These are phyloP conservation scores for Podiceps cristatus DNA, from an alignment of 2,113 vertebrate species.

Conservation along the genomic window DNA sequence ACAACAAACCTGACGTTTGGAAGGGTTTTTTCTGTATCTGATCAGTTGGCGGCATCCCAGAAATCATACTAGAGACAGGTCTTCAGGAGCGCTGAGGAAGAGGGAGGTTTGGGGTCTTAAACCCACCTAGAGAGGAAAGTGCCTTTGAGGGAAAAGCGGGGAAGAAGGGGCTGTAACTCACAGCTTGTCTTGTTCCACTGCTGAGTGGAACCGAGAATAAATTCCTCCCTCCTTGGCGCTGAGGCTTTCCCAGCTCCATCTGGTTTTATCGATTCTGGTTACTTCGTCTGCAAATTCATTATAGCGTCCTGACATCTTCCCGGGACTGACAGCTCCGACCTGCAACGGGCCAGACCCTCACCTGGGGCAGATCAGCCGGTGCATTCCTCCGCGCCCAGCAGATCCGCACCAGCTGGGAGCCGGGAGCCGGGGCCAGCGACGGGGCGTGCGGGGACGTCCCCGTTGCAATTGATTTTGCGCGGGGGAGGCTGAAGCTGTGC, in stretches of 20 bases:
- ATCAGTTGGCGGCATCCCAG: background rate
- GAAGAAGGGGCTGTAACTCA: background rate
- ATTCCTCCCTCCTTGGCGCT: background rate
- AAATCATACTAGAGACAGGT: background rate
- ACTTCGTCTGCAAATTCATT: background rate
- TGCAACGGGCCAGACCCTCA: background rate
- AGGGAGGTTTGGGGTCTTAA: background rate
- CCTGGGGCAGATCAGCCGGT: background rate
- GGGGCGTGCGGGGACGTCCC: accelerated
- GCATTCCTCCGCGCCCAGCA: background rate
- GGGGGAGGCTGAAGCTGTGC: background rate
- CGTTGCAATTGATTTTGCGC: background rate
- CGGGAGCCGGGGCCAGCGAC: accelerated
- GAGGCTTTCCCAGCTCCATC: background rate
- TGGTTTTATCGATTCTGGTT: background rate
- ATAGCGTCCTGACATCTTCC: background rate
- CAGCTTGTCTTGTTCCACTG: background rate
- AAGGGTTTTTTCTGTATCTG: background rate
- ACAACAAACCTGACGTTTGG: background rate
- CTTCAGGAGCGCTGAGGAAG: background rate
- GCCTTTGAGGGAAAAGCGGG: background rate
- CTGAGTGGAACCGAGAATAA: background rate
- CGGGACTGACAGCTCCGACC: background rate
- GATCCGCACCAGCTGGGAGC: accelerated
- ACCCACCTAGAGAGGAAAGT: background rate